Evolutionary conservation across 2,797 vertebrate genomes (phyloP), one percentile per base, ranked within the genome.

Genomic region (Psittacula derbiana): DNA sequence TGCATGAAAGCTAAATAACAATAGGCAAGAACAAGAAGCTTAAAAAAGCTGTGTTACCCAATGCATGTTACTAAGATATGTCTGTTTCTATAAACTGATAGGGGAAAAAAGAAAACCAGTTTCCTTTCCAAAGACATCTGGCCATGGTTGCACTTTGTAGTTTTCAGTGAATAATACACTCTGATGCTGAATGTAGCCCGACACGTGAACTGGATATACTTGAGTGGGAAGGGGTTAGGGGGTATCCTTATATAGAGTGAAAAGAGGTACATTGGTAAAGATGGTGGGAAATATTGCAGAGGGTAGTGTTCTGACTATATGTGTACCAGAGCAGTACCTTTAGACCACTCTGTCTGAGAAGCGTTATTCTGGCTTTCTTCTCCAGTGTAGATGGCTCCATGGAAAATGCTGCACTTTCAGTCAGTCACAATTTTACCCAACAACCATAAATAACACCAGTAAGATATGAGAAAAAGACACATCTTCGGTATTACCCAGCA

Each of bases 21-120:
- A 86, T 10, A 13, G 64, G 88, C 81, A 70, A 69, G 57, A 90
- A 30, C 43, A 44, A 50, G 95, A 81, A 93, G 87, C 80, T 92
- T 61, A 33, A 80, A 94, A 93, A 52, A 88, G 10, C 61, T 53
- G 44, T 81, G 67, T 53, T 96, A 81, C 67, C 69, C 44, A 46
- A 31, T 88, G 64, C 40, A 79, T 80, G 92, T 90, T 84, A 65
- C 81, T 90, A 94, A 86, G 79, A 55, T 92, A 75, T 69, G 80
- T 52, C 73, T 89, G 50, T 80, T 96, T 92, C 69, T 92, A 27
- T 91, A 81, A 96, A 76, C 40, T 81, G 66, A 36, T 79, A 46
- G 57, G 8, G 28, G 10, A 31, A 62, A 81, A 86, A 85, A 57
- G 24, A 76, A 92, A 90, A 87, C 80, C 53, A 31, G 43, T 70